Evolutionary conservation across 2,888 invertebrate species (phyloP), one percentile per base, ranked within the genome.

Genomic region (Lasioglossum calceatum): DNA sequence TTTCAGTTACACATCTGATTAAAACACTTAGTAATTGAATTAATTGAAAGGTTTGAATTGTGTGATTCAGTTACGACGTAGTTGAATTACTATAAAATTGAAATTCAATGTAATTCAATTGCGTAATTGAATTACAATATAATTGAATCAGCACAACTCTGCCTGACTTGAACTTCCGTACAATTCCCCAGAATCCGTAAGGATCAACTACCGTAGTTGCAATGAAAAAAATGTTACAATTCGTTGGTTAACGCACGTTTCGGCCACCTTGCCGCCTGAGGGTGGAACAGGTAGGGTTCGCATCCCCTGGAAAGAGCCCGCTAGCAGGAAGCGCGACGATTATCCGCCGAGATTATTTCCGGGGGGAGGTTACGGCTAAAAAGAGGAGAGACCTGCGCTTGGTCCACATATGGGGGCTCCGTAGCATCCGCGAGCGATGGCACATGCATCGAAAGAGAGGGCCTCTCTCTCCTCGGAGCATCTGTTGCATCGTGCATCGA

Each of bases 401-500:
- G 81, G 71, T 80, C 81, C 75, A 81, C 42, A 81, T 82, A 79
- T 61, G 42, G 44, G 47, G 71, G 50, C 82, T 77, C 78, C 72
- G 86, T 47, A 36, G 76, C 8, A 23, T 90, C 91, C 92, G 87
- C 88, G 92, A 92, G 91, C 67, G 92, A 91, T 91, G 91, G 85
- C 88, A 89, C 89, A 91, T 87, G 89, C 89, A 87, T 87, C 86
- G 87, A 87, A 90, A 87, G 90, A 88, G 87, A 85, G 58, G 54
- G n/a, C 23, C 54, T 54, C 54, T 58, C 77, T 77, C 86, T 82
- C 44, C 47, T 82, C 86, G 87, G 81, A 93, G 94, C 94, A 94
- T 94, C 94, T 94, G 94, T 94, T 94, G 94, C 94, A 92, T 94
- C 93, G 91, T 87, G 84, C 89, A 91, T 87, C 89, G 81, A 87